A percentile compares a stretch with the other conserved stretches of the same genome.
phyloP scores from a whole-genome alignment of 2,797 vertebrate genomes.

The Yasuhikotakia modesta region DNA sequence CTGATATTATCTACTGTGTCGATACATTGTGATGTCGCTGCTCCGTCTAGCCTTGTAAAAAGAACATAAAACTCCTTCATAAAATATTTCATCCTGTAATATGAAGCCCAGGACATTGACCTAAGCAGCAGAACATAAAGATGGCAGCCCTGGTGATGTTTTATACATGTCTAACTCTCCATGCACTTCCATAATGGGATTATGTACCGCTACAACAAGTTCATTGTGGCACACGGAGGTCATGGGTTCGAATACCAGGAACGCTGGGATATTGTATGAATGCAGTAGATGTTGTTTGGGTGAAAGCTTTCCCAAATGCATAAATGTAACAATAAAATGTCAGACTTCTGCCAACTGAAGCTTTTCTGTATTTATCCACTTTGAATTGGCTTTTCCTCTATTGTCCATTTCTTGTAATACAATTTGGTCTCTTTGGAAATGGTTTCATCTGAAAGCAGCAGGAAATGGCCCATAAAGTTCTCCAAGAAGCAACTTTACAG shows the following conservation, averaged over 20 bases:
- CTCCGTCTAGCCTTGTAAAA: constrained; percentile 15
- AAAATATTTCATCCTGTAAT: constrained; percentile 62
- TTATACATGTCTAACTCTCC: neutral
- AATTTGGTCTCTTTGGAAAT: constrained; percentile 1
- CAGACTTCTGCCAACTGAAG: constrained; percentile 5
- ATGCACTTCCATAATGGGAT: constrained; percentile 9
- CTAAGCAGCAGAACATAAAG: constrained; percentile 50
- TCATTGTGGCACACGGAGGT: neutral
- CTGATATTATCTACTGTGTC: neutral
- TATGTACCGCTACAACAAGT: constrained; percentile 16
- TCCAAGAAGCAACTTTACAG: neutral
- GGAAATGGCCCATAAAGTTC: constrained; percentile 10
- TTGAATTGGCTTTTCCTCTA: neutral
- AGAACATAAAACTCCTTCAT: constrained; percentile 48
- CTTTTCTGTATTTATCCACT: neutral
- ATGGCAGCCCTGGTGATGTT: constrained; percentile 24
- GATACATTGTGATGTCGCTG: neutral
- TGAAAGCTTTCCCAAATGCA: neutral
- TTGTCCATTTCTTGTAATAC: neutral
- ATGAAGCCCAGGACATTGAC: constrained; percentile 57
- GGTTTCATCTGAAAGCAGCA: neutral
- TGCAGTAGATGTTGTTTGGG: neutral
- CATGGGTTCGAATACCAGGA: neutral
- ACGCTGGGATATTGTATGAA: neutral
- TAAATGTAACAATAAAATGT: constrained; percentile 9